A percentile compares a stretch with the other conserved stretches of the same genome.
phyloP scores from a whole-genome alignment of 2,888 invertebrate genomes.

The Macrophya annulata region DNA sequence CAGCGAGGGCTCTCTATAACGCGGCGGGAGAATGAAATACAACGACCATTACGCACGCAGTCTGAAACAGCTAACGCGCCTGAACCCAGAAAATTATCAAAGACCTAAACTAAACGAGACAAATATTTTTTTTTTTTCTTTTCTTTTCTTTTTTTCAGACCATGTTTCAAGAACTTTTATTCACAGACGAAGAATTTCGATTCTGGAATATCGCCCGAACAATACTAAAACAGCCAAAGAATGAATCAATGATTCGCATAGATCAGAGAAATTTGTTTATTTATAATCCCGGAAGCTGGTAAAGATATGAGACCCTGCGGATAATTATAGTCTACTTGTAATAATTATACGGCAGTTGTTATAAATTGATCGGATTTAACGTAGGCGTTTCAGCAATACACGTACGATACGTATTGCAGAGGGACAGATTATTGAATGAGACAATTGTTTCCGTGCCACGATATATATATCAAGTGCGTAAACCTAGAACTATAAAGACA shows the following conservation, averaged over 20 bases:
- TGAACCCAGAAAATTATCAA: neutral
- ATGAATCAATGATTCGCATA: neutral
- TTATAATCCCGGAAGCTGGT: neutral
- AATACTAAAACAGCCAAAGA: neutral
- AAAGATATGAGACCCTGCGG: neutral
- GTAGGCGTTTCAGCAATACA: constrained; percentile 7
- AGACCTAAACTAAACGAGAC: neutral
- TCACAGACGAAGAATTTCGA: neutral
- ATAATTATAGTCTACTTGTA: neutral
- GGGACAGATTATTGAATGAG: neutral
- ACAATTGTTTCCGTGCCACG: neutral
- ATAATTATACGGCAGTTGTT: constrained; percentile 10
- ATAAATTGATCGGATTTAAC: constrained; percentile 3
- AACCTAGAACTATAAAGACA: neutral
- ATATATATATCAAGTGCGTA: neutral
- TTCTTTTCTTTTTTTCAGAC: neutral
- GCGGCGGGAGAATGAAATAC: constrained; percentile 7
- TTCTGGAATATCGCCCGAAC: neutral
- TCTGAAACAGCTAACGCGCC: neutral
- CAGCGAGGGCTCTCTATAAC: neutral
- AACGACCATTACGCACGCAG: constrained; percentile 17
- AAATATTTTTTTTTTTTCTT: neutral
- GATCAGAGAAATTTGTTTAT: neutral
- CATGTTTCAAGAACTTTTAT: neutral
- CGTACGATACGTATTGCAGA: neutral